These are phyloP conservation scores for Schizaphis graminum DNA, from an alignment of 2,888 invertebrate genomes.

Conservation along the genomic window DNA sequence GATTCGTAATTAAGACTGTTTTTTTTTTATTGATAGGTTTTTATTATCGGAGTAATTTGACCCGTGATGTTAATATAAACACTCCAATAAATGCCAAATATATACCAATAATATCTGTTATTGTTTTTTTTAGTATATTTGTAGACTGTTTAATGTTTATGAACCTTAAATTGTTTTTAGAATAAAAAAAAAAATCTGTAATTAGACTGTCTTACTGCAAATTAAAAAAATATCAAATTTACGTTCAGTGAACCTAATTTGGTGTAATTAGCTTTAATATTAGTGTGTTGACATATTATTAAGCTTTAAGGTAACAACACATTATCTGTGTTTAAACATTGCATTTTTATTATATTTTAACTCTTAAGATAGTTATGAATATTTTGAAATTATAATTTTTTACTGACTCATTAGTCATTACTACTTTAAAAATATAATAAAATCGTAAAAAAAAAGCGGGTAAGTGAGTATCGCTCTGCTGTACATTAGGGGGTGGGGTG, in stretches of 20 bases:
- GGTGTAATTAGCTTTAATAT: neutral
- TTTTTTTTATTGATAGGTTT: neutral
- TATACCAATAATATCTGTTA: neutral
- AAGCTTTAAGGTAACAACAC: neutral
- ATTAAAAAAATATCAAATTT: neutral
- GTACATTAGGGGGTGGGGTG: too few relatives aligned
- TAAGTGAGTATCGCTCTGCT: too few relatives aligned
- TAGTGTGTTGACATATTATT: neutral
- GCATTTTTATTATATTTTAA: neutral
- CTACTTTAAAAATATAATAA: neutral
- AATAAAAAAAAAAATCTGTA: neutral
- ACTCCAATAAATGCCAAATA: slow-evolving; percentile 20
- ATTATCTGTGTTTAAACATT: neutral
- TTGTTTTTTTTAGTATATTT: neutral
- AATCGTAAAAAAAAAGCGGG: neutral
- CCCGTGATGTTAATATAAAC: slow-evolving; percentile 30
- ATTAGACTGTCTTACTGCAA: neutral
- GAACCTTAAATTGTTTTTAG: neutral
- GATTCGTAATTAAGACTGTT: slow-evolving; percentile 29
- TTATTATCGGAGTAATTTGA: slow-evolving; percentile 6
- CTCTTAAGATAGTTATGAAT: neutral
- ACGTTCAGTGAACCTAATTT: neutral
- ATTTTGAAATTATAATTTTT: neutral
- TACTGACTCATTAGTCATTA: neutral
- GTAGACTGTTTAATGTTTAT: neutral